Base-by-base conservation (phyloP, 2,113 vertebrate species). In the Picathartes gymnocephalus region DNA sequence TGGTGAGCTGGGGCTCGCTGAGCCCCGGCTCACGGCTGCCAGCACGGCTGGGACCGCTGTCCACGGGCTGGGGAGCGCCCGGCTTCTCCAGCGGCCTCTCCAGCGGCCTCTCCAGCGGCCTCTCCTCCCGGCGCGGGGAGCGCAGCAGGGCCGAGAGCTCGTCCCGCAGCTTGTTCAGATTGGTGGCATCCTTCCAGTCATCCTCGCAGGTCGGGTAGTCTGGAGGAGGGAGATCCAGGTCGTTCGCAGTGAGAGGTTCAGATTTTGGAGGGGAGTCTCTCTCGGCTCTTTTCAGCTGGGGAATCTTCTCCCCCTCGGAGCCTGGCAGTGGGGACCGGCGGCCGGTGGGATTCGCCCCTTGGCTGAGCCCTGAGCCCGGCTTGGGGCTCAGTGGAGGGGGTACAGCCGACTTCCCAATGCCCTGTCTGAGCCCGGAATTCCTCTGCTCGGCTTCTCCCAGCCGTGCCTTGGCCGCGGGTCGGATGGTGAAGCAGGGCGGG, bases 81-180 rank as follows among this genome's bases (percentile, higher is more conserved):
- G 17, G 53, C 71, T 28, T 95, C 35, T 97, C 96, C 5, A 0
- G 3, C 1, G 22, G 80, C 50, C 60, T 72, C 80, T 97, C 91
- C 50, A 39, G 39, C 1, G 17, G 53, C 71, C 25, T 95, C 35
- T 97, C 96, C 5, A 0, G 3, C 1, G 22, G 80, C 50, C 60
- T 72, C 80, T 97, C 91, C 50, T 97, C 97, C n/a, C 87, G 79
- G 61, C 71, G 93, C 0, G 93, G 92, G 27, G 95, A 97, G 33
- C 90, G 96, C 81, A 98, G 92, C n/a, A 98, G 96, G 18, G 97
- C 97, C 0, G 98, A 97, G 54, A 98, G 93, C 91, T 98, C 98
- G 0, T 95, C 92, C 40, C 97, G 96, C 64, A 98, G 96, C 82
- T 89, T 95, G 47, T 88, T 97, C 86, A 98, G 94, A 71, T 97